Evolutionary conservation across 1,140 invertebrate genomes (phyloP), one percentile per base, ranked within the genome.

Genomic region (Gryllus bimaculatus): DNA sequence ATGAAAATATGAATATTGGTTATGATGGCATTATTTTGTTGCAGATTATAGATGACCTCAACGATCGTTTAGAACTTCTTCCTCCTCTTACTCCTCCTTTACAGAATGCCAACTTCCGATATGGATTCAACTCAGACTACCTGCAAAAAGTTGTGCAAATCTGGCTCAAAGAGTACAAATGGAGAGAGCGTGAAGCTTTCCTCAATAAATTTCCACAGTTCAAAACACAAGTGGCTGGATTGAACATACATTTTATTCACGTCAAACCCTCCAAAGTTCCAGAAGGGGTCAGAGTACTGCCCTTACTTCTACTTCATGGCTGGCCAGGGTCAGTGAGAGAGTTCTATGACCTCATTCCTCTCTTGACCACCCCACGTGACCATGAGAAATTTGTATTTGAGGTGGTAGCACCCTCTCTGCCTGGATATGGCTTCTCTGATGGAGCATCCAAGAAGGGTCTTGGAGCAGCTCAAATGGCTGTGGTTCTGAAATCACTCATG

Each of bases 261-360:
- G 88, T 89, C 0, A 92, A 90, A 81, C 89, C 89, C 82, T 87
- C 80, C 47, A 84, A 88, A 48, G 78, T 82, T 10, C 79, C 84
- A 79, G 79, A 81, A 81, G 74, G 88, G 20, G 91, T 88, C 87
- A 88, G 89, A 54, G 89, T 95, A 0, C 85, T 88, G 54, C 85
- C 90, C 66, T 82, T 87, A 49, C 87, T 90, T 79, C 90, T 89
- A 1, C 82, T 95, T 8, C 95, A 98, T 83, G 96, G 96, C 15
- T 98, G 96, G 96, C 96, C 96, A 7, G 95, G 96, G 47, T 94
- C 93, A 0, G 88, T 97, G 6, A 87, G 93, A 18, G 95, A 97
- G 85, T 97, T 96, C 82, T 84, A 85, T 48, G 87, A 88, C 80
- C 82, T 88, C 18, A 87, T 94, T 76, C 93, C 93, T 0, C 78